A percentile compares a stretch with the other conserved stretches of the same genome.
Conservation (phyloP, 2,888 invertebrate genomes). For the Flexamia atlantica region DNA sequence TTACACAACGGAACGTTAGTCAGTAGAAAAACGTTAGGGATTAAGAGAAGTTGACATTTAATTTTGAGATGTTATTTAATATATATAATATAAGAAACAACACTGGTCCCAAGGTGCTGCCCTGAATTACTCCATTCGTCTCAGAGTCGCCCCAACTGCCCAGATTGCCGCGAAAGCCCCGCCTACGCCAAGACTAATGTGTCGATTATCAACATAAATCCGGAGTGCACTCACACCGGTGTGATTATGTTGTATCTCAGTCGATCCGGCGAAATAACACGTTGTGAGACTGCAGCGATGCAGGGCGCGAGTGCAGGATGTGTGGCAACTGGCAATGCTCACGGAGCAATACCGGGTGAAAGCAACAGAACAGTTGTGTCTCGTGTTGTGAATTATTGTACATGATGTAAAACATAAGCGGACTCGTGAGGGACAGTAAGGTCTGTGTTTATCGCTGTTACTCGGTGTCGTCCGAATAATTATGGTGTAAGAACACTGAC, state of each 20-base stretch:
- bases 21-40: too few species aligned
- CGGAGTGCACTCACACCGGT: neutral
- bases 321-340: neutral
- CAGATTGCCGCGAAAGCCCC: too few species aligned
- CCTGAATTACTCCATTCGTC: too few species aligned
- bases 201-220: constrained; percentile 21
- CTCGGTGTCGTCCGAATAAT: too few species aligned
- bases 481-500: too few species aligned
- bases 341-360: constrained; percentile 25
- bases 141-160: neutral
- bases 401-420: neutral
- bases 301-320: neutral
- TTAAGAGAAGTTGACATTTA: too few species aligned
- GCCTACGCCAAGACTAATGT: neutral
- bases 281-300: neutral
- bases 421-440: neutral
- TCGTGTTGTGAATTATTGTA: neutral
- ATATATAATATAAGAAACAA: too few species aligned
- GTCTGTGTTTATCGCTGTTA: neutral
- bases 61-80: too few species aligned
- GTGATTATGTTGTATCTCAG: constrained; percentile 33
- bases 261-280: constrained; percentile 15
- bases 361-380: constrained; percentile 1
- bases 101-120: too few species aligned
- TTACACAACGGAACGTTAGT: too few species aligned